Base-by-base conservation (phyloP, 2,888 invertebrate species). In the Sinodicranocentrus sp. region DNA sequence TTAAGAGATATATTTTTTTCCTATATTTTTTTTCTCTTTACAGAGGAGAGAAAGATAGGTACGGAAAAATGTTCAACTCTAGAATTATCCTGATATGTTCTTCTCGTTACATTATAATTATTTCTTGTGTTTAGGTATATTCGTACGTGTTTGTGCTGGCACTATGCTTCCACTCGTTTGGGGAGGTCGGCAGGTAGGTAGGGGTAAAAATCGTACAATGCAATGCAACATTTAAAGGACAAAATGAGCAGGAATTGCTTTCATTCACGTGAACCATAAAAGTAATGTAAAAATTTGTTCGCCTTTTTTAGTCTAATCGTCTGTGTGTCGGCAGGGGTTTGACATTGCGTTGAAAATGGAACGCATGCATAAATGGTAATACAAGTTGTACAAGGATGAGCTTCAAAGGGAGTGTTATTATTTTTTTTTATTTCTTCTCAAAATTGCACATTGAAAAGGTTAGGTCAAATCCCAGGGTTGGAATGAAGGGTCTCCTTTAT, bases 31-130 rank as follows among this genome's bases (percentile, higher is more conserved):
- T 17, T 63, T 15, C 26, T 26, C 26, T 33, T 39, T 26, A 17
- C 25, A 25, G 59, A 13, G 63, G 33, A 63, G 52, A 52, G 3
- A n/a, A 33, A 10, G 3, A 70, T 26, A 26, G 52, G 17, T 23
- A 52, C 26, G 25, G 25, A 13, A 63, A 63, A 5, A 26, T 57
- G 26, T 54, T 71, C 57, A 71, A 61, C 8, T 43, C 72, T 72
- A 59, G 59, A 72, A 72, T 72, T 72, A 59, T 61, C 57, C 57
- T 44, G 28, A 28, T 28, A 39, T 17, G 44, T 43, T 59, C 23
- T 44, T 72, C 43, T 44, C 61, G 72, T 72, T 72, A 72, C 72
- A 59, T 72, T 59, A 61, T 72, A 72, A 61, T 59, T 72, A 71
- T 13, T 8, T 17, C 57, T 61, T 33, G 26, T n/a, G 33, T 23